These are phyloP conservation scores for Delia radicum DNA, from an alignment of 1,140 invertebrate species.

Conservation along the genomic window DNA sequence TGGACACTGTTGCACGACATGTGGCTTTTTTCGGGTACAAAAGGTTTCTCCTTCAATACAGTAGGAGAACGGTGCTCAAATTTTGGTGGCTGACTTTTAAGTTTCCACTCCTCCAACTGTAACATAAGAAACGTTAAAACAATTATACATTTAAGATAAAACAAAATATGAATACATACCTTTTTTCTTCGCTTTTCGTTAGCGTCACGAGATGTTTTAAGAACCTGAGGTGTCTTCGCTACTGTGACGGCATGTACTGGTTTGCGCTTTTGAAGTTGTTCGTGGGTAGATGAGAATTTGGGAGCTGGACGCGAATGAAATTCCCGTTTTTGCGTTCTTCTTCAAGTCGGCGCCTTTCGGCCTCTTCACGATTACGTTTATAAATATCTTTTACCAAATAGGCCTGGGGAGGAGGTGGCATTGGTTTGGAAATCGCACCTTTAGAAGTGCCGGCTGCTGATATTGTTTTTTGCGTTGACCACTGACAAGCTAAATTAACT, in stretches of 20 bases:
- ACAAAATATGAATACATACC: not conserved
- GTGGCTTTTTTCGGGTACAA: slow-evolving; percentile 26
- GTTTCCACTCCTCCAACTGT: slow-evolving; percentile 28
- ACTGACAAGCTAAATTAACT: slow-evolving; percentile 8
- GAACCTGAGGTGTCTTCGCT: slow-evolving; percentile 38
- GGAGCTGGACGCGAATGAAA: slow-evolving; percentile 48
- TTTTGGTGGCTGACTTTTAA: slow-evolving; percentile 25
- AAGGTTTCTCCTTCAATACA: slow-evolving; percentile 29
- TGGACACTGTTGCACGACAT: slow-evolving; percentile 28
- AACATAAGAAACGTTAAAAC: no score
- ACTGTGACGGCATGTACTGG: slow-evolving; percentile 39
- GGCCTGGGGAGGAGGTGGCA: slow-evolving; percentile 17
- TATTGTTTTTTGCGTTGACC: slow-evolving; percentile 12
- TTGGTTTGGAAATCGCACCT: not conserved
- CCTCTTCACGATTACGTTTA: slow-evolving; percentile 35
- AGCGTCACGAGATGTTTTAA: slow-evolving; percentile 35
- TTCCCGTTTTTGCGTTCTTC: slow-evolving; percentile 43
- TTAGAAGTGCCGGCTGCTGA: not conserved
- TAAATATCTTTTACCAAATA: slow-evolving; percentile 25
- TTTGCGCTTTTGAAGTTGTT: slow-evolving; percentile 29
- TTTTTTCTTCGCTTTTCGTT: slow-evolving; percentile 24
- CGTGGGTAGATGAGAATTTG: slow-evolving; percentile 41
- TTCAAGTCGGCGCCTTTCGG: slow-evolving; percentile 31
- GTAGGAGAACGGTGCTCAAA: slow-evolving; percentile 7
- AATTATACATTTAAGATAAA: not conserved